Base-by-base conservation (phyloP, 2,113 vertebrate genomes). In the Trochalopteron elliotii region DNA sequence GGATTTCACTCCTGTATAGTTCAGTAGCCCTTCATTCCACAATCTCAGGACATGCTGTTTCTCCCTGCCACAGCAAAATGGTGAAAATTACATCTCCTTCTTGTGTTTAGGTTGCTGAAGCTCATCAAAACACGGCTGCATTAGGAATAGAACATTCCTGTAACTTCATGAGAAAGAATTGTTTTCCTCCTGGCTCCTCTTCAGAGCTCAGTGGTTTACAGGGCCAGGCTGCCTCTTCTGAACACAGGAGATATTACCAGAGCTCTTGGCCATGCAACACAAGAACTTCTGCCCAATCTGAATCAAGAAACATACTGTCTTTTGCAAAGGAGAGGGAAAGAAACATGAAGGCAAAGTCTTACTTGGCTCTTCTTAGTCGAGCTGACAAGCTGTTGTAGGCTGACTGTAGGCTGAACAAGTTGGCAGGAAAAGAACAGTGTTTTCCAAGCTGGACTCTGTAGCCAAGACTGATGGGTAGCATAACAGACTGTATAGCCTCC, bases 371-470 rank as follows among this genome's bases (percentile, higher is more conserved):
- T 74, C 44, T 31, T 61, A 71, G 76, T 25, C 3, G 14, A 96
- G 79, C 68, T 93, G 90, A 93, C 90, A 96, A 89, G 82, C 88
- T 96, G 90, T 52, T 86, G 59, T 24, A 88, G 68, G 45, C 52
- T 89, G 79, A 94, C 79, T 88, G 64, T 83, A 88, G 76, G 80
- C 78, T 91, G 82, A 95, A n/a, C 35, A 83, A 96, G 31, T 2
- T 96, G 93, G 85, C 96, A 95, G 93, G 69, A 61, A 74, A 50
- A 85, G 50, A 95, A 65, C 30, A 78, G 56, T 47, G 44, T 89
- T 90, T 64, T 67, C 79, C 79, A 90, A 50, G 68, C 45, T 67
- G 83, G 78, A 86, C 50, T 92, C 53, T 27, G 31, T 15, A 55
- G 88, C 88, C 90, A 93, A 95, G 49, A 27, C 61, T 87, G 84